These are phyloP conservation scores for Rhinoraja longicauda DNA, from an alignment of 2,797 vertebrate genomes.

Conservation along the genomic window DNA sequence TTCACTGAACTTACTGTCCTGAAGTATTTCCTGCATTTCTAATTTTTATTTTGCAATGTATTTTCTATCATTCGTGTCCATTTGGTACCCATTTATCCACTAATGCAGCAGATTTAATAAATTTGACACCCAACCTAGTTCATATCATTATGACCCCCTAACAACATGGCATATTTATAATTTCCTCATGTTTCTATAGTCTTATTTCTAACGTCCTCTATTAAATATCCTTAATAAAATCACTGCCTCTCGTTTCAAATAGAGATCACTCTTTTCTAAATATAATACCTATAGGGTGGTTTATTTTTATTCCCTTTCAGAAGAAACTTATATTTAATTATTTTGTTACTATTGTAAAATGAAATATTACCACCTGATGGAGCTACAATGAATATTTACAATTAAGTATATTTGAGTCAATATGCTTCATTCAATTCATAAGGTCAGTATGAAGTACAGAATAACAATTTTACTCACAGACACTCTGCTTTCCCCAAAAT, in stretches of 20 bases:
- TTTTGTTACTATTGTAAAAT: constrained; percentile 1
- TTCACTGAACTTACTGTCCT: no score
- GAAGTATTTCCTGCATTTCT: no score
- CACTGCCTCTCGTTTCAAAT: not conserved
- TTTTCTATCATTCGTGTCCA: not conserved
- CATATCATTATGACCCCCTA: not conserved
- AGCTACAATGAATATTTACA: not conserved
- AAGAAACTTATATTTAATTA: not conserved
- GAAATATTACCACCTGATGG: not conserved
- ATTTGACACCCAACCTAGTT: not conserved
- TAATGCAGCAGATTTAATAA: not conserved
- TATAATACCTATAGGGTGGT: not conserved
- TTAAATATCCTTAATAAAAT: not conserved
- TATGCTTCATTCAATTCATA: not conserved
- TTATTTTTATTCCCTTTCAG: not conserved
- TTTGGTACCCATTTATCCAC: not conserved
- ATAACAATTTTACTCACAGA: not conserved
- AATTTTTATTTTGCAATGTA: no score
- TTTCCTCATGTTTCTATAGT: not conserved
- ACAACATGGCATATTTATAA: not conserved
- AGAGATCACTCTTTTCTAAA: not conserved
- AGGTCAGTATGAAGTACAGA: no score
- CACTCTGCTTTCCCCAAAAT: not conserved
- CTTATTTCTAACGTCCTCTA: not conserved
- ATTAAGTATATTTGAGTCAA: not conserved